Conservation (phyloP, 1,140 invertebrate genomes). For the Dolichoris vasculosae region DNA sequence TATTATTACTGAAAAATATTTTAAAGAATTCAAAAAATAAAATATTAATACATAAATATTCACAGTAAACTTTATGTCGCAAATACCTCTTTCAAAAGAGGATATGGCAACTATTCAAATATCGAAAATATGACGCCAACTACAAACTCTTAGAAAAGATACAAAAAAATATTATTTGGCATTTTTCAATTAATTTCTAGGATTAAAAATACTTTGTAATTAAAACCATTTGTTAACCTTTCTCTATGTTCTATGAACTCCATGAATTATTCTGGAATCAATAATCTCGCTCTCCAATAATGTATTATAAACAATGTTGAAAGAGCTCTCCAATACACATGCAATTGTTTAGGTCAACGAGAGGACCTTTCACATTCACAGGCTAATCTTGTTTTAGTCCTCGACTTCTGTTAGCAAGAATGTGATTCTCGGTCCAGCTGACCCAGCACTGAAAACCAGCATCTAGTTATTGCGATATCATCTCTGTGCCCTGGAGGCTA, state of each 20-base stretch:
- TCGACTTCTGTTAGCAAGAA: no score
- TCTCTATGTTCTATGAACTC: constrained; percentile 5
- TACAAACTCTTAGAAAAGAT: not conserved
- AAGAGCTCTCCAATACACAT: no score
- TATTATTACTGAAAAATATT: not conserved
- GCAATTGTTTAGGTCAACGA: no score
- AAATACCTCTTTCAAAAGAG: not conserved
- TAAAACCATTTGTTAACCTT: constrained; percentile 38
- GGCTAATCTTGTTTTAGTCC: no score
- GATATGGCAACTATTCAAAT: constrained; percentile 18
- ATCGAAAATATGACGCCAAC: constrained; percentile 11
- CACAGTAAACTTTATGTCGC: not conserved
- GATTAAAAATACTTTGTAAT: constrained; percentile 49
- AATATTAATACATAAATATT: not conserved
- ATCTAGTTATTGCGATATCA: no score
- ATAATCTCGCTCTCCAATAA: not conserved
- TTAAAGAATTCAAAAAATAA: not conserved
- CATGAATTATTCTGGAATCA: not conserved
- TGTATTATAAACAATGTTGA: no score
- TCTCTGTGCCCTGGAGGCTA: no score
- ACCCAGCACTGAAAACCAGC: no score
- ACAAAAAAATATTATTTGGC: constrained; percentile 15
- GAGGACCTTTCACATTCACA: no score
- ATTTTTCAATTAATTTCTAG: constrained; percentile 39
- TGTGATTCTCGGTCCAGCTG: no score